phyloP scores from a whole-genome alignment of 2,888 invertebrate genomes.

The Brachyopa scutellaris region DNA sequence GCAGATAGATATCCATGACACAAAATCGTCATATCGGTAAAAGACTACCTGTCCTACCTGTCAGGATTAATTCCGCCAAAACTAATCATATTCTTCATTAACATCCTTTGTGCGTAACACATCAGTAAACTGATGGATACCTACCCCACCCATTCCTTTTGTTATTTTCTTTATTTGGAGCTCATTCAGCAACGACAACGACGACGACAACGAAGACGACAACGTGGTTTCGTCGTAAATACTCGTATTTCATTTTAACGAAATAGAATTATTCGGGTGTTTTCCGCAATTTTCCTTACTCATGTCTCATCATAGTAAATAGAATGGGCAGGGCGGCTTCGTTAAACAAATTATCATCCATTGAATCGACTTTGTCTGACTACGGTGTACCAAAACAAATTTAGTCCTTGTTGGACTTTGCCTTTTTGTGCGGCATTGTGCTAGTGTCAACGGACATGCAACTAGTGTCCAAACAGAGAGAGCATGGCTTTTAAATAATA shows the following conservation, averaged over 20 bases:
- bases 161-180: background rate
- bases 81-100: slow-evolving; percentile 39
- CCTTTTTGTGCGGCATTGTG: background rate
- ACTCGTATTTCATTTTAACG: background rate
- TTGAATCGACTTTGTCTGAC: slow-evolving; percentile 5
- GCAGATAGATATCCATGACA: background rate
- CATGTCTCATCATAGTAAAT: no score
- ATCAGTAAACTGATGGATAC: slow-evolving; percentile 16
- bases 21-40: slow-evolving; percentile 10
- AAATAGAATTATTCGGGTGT: slow-evolving; percentile 24
- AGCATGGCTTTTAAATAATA: background rate
- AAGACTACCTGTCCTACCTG: slow-evolving; percentile 16
- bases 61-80: slow-evolving; percentile 28
- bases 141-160: background rate
- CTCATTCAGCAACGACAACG: background rate
- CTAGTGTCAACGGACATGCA: slow-evolving; percentile 18
- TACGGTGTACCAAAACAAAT: slow-evolving; percentile 6
- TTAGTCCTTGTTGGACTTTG: background rate
- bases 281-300: slow-evolving; percentile 3
- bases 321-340: slow-evolving; percentile 11
- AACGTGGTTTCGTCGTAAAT: no score
- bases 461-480: slow-evolving; percentile 16
- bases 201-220: no score
- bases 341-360: slow-evolving; percentile 33
- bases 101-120: slow-evolving; percentile 24